Percentiles rank a stretch among this genome's conserved stretches.
Conservation (phyloP, 2,113 vertebrate genomes). For the Protobothrops flavoviridis region DNA sequence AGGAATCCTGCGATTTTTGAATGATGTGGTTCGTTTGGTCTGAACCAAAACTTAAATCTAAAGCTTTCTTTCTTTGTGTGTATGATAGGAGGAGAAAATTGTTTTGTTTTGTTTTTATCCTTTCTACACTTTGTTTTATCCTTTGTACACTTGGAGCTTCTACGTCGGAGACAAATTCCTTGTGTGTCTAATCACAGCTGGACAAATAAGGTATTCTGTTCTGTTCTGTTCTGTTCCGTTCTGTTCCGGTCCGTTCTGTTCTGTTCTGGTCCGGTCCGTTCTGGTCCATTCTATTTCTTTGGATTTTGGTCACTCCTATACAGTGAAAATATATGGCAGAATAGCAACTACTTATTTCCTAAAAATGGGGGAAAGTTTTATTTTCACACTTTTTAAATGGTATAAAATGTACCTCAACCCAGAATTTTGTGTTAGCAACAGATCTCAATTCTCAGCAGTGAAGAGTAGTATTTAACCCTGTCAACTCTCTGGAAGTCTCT, state of each 20-base stretch:
- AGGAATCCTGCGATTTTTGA: background rate
- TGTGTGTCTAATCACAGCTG: background rate
- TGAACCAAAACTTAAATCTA: background rate
- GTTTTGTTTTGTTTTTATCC: background rate
- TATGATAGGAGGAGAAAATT: background rate
- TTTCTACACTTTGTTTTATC: background rate
- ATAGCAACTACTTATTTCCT: background rate
- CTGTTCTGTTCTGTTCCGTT: too few relatives aligned
- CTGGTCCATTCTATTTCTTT: background rate
- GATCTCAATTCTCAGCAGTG: background rate
- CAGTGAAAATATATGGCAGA: background rate
- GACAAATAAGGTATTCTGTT: background rate
- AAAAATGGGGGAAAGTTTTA: background rate
- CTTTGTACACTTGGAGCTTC: background rate
- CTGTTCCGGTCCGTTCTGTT: too few relatives aligned
- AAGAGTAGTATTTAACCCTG: background rate
- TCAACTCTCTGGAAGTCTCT: background rate
- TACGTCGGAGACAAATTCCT: background rate
- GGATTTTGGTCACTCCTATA: background rate
- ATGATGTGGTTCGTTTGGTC: background rate
- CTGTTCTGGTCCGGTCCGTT: too few relatives aligned
- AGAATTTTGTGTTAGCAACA: background rate
- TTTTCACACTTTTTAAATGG: background rate
- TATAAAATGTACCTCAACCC: background rate
- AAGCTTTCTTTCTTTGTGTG: background rate